Base-by-base conservation (phyloP, 2,113 vertebrate species). In the Cryptotis parvus region DNA sequence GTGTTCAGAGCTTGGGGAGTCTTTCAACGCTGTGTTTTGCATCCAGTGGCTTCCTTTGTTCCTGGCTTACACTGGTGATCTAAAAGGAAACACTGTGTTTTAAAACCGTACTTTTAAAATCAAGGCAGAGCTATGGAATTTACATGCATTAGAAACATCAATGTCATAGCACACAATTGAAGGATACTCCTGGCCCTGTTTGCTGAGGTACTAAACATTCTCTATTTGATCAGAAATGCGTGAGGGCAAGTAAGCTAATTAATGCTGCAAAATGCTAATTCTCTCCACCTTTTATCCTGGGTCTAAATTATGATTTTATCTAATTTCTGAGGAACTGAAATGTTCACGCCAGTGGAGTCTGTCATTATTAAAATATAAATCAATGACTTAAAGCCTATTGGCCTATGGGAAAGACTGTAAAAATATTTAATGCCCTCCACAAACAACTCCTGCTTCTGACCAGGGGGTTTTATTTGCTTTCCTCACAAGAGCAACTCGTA, bases 241-340 rank as follows among this genome's bases (percentile, higher is more conserved):
- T 9, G 37, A 80, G 37, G 94, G 76, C 78, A 96, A 96, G 94
- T 82, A 95, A 97, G 92, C 83, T 96, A 97, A 97, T 97, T 97
- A 96, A 96, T 95, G 0, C 0, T 68, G 73, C 75, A 90, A 72
- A 96, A 89, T 95, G 92, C 0, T 2, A 96, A 96, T 97, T 97
- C 92, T 75, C 76, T 94, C 87, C 49, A 92, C 94, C 95, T 91
- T 97, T 94, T 93, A 93, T 73, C 78, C 63, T 77, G 80, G 39
- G 61, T 95, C 93, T 96, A 96, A 96, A 96, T 97, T 95, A 95
- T 95, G 96, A 97, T 95, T 97, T 97, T 94, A 97, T 94, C 94
- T 93, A 97, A 96, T 89, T 95, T 95, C 78, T 91, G 83, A 96
- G 88, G 52, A 96, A 89, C 55, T 95, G 91, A 94, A 84, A 84